Evolutionary conservation across 2,113 vertebrate species (phyloP), one percentile per base, ranked within the genome.

Genomic region (Mobula hypostoma): DNA sequence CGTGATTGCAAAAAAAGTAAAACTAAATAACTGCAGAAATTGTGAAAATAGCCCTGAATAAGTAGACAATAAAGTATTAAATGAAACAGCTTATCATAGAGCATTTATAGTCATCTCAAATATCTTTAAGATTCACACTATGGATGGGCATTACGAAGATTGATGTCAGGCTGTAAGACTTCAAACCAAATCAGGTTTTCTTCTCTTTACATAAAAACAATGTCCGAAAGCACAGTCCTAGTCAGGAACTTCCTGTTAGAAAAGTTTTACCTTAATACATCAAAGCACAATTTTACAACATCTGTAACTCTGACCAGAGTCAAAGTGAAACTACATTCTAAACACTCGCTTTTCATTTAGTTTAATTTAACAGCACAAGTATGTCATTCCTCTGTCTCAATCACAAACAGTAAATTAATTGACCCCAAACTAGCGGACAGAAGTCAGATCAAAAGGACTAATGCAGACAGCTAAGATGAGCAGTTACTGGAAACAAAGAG

Each of bases 401-500:
- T 93, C 40, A 36, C 40, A 68, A 93, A 36, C 36, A 1, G 68
- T 93, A 93, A 93, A 93, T 93, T 93, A 93, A 94, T 94, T 94
- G 94, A 94, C 95, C 96, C 79, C 32, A 94, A 94, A 87, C 87
- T 0, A 0, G 48, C 0, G 0, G 95, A 94, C 94, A 95, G 83
- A 95, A 95, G 95, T 96, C 94, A 95, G 94, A 97, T 94, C 95
- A 96, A 96, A 74, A 96, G 95, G 95, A 96, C 95, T 96, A 97
- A 96, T 94, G 95, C 95, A 96, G 95, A 94, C 96, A 96, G 95
- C 95, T 96, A 95, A 97, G 96, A 95, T 95, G 97, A 97, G 96
- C 96, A 96, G 96, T 97, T 97, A 96, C 12, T 96, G 95, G 95
- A 97, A 97, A 96, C 95, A 96, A 96, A 97, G 97, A 97, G 96